A percentile compares a stretch with the other conserved stretches of the same genome.
phyloP scores from a whole-genome alignment of 2,113 vertebrate species.

The Mungos mungo region DNA sequence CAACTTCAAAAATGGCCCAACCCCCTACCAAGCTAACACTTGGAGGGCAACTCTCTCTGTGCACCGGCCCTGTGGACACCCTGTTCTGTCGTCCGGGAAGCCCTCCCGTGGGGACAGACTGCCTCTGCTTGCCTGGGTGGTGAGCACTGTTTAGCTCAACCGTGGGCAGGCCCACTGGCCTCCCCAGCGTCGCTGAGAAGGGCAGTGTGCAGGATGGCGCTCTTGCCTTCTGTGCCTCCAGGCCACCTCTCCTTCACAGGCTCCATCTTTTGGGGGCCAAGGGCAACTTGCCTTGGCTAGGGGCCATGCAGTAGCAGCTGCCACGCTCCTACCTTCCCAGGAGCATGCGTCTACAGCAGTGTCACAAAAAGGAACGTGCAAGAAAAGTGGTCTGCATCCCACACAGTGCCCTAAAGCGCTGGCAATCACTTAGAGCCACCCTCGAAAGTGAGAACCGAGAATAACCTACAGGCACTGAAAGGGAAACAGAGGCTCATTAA shows the following conservation, averaged over 20 bases:
- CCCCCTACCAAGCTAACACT: background rate
- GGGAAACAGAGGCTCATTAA: background rate
- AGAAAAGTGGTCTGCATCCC: background rate
- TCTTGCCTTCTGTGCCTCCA: background rate
- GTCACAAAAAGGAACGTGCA: background rate
- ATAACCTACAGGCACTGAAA: background rate
- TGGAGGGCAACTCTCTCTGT: fast-evolving
- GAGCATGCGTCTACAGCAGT: background rate
- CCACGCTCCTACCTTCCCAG: background rate
- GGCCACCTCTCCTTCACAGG: background rate
- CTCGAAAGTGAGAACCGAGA: background rate
- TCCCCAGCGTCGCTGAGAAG: background rate
- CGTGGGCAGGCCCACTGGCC: fast-evolving
- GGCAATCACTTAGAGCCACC: background rate
- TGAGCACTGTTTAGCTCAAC: background rate
- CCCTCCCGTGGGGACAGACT: background rate
- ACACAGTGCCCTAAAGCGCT: background rate
- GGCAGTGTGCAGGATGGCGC: background rate
- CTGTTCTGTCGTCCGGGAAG: background rate
- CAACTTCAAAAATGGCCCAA: background rate
- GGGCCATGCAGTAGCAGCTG: background rate
- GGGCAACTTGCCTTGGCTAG: background rate
- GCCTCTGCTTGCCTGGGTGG: background rate
- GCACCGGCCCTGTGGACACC: background rate
- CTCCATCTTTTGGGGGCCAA: too few species aligned